phyloP scores from a whole-genome alignment of 1,140 invertebrate genomes.

The Pemphigus obesinymphae region DNA sequence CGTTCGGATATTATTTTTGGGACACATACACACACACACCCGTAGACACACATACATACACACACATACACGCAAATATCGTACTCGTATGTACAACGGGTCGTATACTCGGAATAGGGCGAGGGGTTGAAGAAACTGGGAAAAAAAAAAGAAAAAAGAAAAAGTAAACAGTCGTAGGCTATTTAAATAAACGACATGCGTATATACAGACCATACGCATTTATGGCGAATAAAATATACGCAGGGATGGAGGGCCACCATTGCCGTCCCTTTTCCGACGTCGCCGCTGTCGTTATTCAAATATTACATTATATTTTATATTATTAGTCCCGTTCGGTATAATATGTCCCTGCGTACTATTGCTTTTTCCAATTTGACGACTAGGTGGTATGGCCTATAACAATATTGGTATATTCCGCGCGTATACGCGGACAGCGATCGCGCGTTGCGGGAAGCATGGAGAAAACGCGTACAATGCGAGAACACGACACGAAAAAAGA shows the following conservation, averaged over 20 bases:
- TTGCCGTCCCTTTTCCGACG: not conserved
- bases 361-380: slow-evolving; percentile 6
- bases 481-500: no score
- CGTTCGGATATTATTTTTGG: not conserved
- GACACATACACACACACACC: no score
- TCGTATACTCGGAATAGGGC: no score
- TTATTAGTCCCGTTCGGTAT: not conserved
- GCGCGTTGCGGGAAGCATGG: no score
- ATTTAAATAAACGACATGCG: not conserved
- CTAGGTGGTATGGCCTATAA: not conserved
- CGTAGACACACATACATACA: no score
- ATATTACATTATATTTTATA: not conserved
- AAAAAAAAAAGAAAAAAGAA: not conserved
- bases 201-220: not conserved
- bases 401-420: not conserved
- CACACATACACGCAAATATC: not conserved
- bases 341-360: not conserved
- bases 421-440: not conserved
- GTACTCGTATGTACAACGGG: not conserved
- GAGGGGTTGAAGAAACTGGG: not conserved
- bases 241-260: not conserved
- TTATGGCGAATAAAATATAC: not conserved
- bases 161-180: not conserved
- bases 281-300: not conserved
- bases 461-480: no score